Base-by-base conservation (phyloP, 2,113 vertebrate species). In the Hydrochoerus hydrochaeris region DNA sequence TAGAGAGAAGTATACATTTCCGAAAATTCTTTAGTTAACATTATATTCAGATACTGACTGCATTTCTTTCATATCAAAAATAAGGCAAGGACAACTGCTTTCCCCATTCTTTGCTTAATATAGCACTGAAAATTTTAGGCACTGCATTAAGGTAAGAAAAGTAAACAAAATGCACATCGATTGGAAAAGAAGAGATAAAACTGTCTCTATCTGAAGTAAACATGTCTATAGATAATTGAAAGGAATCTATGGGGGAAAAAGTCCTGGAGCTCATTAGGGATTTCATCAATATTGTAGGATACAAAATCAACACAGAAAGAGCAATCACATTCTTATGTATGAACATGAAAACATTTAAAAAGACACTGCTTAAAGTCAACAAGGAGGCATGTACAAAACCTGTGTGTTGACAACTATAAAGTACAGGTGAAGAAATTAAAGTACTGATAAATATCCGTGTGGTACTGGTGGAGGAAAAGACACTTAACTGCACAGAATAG, bases 341-440 rank as follows among this genome's bases (percentile, higher is more conserved):
- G 14, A 35, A 80, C 30, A 20, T 41, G n/a, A 41, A 77, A 95
- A 78, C 58, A 67, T 44, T 75, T 8, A 86, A 90, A 81, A 41
- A 22, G 62, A 19, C 73, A 52, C 58, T 30, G 38, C 71, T 73
- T 90, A 81, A 78, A 80, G 87, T 58, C 54, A 35, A 71, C 1
- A 92, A 84, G 22, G 38, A 87, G 71, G 30, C 7, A 85, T 22
- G 13, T 46, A 32, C 0, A 84, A 20, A 67, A 44, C n/a, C 35
- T 67, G 0, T 54, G 63, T 63, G 30, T 54, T 80, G 14, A 88
- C 85, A 92, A 57, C 95, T 57, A 88, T 54, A 92, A 92, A 89
- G 84, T 71, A 26, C 6, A 28, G 26, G 49, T 78, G 35, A 94
- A 88, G 17, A 69, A 49, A 88, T 38, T 58, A 26, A 49, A 58